These are phyloP conservation scores for Gymnothorax javanicus DNA, from an alignment of 2,797 vertebrate species.

Conservation along the genomic window DNA sequence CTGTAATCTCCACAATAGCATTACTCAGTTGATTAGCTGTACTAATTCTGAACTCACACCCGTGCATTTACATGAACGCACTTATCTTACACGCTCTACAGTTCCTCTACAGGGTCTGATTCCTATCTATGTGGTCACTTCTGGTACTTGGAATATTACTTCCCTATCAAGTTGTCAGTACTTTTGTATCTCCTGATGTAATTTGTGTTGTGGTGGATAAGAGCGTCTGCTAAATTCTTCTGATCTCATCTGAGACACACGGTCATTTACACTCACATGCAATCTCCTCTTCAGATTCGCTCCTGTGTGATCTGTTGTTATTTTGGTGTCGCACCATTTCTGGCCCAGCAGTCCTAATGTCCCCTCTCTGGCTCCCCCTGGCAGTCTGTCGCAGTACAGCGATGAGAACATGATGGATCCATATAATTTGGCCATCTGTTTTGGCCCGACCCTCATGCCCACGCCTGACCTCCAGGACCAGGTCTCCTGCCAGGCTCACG, in stretches of 20 bases:
- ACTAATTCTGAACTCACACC: neutral
- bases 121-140: too few relatives aligned
- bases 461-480: conserved; percentile 95
- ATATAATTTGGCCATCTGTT: conserved; percentile 96
- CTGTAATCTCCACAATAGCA: neutral
- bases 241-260: too few relatives aligned
- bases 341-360: neutral
- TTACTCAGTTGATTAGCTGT: neutral
- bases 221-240: too few relatives aligned
- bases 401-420: conserved; percentile 99
- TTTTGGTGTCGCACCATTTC: neutral
- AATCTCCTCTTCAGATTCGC: too few relatives aligned
- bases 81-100: neutral
- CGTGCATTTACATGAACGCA: neutral
- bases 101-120: too few relatives aligned
- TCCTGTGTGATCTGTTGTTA: neutral
- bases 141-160: too few relatives aligned
- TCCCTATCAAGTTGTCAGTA: too few relatives aligned
- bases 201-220: too few relatives aligned
- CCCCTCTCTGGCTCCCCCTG: neutral
- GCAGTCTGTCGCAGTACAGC: conserved; percentile 95
- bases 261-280: neutral
- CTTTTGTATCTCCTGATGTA: too few relatives aligned
- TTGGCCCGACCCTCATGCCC: conserved; percentile 95
- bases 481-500: conserved; percentile 96